phyloP scores from a whole-genome alignment of 2,888 invertebrate genomes.

The Diploptera punctata region DNA sequence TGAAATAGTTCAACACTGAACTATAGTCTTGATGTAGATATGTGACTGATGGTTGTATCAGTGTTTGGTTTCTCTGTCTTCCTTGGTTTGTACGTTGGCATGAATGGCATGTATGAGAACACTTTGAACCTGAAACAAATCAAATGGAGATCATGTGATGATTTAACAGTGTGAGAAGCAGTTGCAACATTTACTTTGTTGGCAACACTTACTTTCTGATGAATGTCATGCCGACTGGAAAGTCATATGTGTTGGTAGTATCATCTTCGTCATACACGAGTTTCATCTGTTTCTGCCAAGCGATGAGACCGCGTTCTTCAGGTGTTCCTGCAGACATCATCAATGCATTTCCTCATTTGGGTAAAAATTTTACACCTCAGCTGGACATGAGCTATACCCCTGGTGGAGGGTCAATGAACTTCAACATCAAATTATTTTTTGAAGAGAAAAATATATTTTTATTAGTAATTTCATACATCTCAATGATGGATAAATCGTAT shows the following conservation, averaged over 20 bases:
- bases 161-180: background rate
- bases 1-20: no score
- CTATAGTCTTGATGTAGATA: no score
- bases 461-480: no score
- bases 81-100: slow-evolving; percentile 69
- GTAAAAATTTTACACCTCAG: no score
- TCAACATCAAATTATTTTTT: no score
- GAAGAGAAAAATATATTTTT: no score
- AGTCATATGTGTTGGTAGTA: slow-evolving; percentile 68
- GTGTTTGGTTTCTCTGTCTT: no score
- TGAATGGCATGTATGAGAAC: slow-evolving; percentile 66
- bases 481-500: no score
- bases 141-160: background rate
- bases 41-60: no score
- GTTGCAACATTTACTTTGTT: background rate
- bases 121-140: background rate
- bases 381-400: no score
- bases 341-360: no score
- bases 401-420: no score
- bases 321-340: slow-evolving; percentile 62
- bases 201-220: slow-evolving; percentile 64
- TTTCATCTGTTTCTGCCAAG: slow-evolving; percentile 76
- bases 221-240: slow-evolving; percentile 72
- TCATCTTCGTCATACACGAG: slow-evolving; percentile 55
- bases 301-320: slow-evolving; percentile 76